Evolutionary conservation across 2,113 vertebrate species (phyloP), one percentile per base, ranked within the genome.

Genomic region (Suricata suricatta): DNA sequence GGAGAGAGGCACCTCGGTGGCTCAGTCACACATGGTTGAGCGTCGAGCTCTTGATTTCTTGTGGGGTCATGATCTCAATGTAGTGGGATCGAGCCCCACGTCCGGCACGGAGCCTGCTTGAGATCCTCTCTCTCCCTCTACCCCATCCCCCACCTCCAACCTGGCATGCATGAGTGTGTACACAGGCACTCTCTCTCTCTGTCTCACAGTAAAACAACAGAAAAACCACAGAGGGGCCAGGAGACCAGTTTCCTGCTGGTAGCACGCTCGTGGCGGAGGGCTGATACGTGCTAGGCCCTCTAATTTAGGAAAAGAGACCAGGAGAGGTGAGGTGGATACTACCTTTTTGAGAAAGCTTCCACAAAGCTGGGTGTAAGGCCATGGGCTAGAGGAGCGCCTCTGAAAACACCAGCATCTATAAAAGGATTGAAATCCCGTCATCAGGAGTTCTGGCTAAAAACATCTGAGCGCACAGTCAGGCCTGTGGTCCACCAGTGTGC

Each of bases 151-250:
- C 57, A 23, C 21, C 57, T 60, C 57, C 8, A 23, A 17, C 57
- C 21, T 0, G 23, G 7, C 17, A 17, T 23, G 57, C 17, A 16
- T 2, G 7, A 2, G 17, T 57, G 1, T 57, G 54, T 57, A 1
- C 7, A 2, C 54, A 11, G 17, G 13, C 15, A 1, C 52, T 16
- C 52, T 16, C 52, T 54, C 52, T 0, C 52, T 54, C 52, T 3
- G 21, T 60, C 57, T 60, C 57, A 8, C 57, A 3, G 2, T 60
- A 60, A 60, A 60, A 60, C 57, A 25, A 21, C 2, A 60, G 57
- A 60, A 60, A 60, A 60, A 60, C 21, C 57, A 21, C 57, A 68
- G 5, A 38, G 83, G 72, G 35, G n/a, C 57, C 19, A 72, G 38
- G 31, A 82, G 57, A 60, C 71, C 64, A 5, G 2, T 44, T 94